Conservation (phyloP, 2,797 vertebrate genomes). For the Cossypha polioptera region DNA sequence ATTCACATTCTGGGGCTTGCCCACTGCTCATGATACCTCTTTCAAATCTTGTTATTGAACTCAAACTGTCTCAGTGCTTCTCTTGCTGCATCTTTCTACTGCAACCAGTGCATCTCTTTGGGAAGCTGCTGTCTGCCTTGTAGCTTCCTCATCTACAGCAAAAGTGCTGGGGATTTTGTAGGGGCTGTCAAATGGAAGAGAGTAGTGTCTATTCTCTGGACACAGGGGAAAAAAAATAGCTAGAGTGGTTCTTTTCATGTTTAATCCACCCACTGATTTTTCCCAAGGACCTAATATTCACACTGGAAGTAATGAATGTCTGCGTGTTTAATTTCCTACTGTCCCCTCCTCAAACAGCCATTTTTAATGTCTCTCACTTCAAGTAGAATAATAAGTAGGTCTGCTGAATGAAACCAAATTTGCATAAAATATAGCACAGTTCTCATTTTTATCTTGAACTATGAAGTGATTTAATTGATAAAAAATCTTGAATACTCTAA, state of each 20-base stretch:
- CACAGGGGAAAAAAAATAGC: accelerated
- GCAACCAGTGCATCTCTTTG: neutral
- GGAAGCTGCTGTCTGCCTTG: neutral
- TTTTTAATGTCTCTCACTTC: neutral
- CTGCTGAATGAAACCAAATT: neutral
- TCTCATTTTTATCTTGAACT: neutral
- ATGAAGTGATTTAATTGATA: neutral
- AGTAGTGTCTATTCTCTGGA: neutral
- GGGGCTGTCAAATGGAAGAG: neutral
- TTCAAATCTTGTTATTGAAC: neutral
- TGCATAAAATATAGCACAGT: neutral
- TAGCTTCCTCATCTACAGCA: neutral
- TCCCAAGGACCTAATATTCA: neutral
- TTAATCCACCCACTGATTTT: neutral
- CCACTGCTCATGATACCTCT: neutral
- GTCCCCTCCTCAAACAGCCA: neutral
- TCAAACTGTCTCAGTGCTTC: neutral
- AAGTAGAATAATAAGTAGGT: neutral
- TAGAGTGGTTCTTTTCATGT: neutral
- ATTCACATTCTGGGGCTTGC: neutral
- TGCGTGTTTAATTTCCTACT: neutral
- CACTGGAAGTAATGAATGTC: neutral
- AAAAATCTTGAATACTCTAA: neutral
- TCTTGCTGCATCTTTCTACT: neutral
- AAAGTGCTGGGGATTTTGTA: neutral